Percentiles rank a stretch among this genome's conserved stretches.
These are phyloP conservation scores for Coenonympha glycerion DNA, from an alignment of 2,888 invertebrate genomes.

Conservation along the genomic window DNA sequence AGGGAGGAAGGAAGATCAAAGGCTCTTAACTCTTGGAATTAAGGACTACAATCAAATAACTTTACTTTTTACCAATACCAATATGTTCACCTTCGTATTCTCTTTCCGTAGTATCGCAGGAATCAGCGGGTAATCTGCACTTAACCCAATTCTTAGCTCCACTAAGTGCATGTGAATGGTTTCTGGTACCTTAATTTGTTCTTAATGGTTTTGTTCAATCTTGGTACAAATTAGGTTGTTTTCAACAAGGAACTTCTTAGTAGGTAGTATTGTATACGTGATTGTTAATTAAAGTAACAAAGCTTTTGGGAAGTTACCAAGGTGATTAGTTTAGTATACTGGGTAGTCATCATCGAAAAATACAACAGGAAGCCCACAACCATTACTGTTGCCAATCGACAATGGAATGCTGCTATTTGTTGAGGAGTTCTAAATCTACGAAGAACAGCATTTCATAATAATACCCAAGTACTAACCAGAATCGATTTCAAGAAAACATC, in stretches of 20 bases:
- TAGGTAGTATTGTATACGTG: background rate
- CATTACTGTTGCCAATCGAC: too few relatives aligned
- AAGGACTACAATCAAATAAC: background rate
- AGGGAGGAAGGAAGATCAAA: background rate
- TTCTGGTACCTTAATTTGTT: conserved; percentile 10
- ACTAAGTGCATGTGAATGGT: conserved; percentile 13
- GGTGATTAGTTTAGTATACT: too few relatives aligned
- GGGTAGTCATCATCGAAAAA: too few relatives aligned
- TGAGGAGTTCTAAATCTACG: too few relatives aligned
- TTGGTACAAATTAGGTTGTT: background rate
- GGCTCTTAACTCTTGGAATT: background rate
- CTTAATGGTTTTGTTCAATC: conserved; percentile 3
- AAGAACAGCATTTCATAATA: too few relatives aligned
- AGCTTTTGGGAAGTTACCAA: too few relatives aligned
- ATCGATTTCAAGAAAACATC: too few relatives aligned
- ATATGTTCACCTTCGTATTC: conserved; percentile 7
- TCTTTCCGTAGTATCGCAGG: conserved; percentile 15
- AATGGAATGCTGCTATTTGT: too few relatives aligned
- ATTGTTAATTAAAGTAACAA: too few relatives aligned
- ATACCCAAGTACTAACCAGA: too few relatives aligned
- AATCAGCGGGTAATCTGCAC: conserved; percentile 18
- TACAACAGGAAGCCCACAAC: too few relatives aligned
- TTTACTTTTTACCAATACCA: background rate
- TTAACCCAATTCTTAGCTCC: conserved; percentile 22
- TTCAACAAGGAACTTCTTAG: background rate